Conservation (phyloP, 2,113 vertebrate species). For the Amblyornis subalaris region DNA sequence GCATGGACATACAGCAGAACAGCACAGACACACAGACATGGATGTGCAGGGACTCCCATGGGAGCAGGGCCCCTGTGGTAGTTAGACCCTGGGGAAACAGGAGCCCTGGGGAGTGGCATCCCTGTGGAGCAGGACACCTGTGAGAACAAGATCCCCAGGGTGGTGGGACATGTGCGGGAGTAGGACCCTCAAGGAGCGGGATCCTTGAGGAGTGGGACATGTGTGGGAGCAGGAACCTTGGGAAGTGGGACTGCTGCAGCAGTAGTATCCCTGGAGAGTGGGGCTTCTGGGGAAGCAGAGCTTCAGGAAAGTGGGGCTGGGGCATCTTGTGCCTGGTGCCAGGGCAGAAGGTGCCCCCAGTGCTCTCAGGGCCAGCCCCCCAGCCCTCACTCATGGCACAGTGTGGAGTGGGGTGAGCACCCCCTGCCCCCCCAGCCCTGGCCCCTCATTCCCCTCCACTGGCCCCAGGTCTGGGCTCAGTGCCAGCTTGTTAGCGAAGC, state of each 20-base stretch:
- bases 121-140: not conserved
- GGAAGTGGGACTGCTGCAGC: not conserved
- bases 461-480: not conserved
- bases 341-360: not conserved
- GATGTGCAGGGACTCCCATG: not conserved
- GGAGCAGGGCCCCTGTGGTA: not conserved
- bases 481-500: slow-evolving; percentile 27
- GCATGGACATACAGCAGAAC: not conserved
- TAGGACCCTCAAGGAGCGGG: not conserved
- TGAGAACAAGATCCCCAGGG: not conserved
- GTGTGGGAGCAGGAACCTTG: not conserved
- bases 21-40: not conserved
- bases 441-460: not conserved
- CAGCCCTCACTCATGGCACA: not conserved
- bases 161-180: not conserved
- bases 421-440: not conserved
- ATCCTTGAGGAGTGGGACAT: no score
- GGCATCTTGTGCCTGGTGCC: not conserved
- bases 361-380: not conserved
- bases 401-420: not conserved
- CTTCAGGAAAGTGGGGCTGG: fast-evolving
- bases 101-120: not conserved
- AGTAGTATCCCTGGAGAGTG: no score
- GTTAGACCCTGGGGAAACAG: not conserved
- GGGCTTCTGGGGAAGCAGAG: not conserved